Base-by-base conservation (phyloP, 2,888 invertebrate species). In the Atethmia centrago region DNA sequence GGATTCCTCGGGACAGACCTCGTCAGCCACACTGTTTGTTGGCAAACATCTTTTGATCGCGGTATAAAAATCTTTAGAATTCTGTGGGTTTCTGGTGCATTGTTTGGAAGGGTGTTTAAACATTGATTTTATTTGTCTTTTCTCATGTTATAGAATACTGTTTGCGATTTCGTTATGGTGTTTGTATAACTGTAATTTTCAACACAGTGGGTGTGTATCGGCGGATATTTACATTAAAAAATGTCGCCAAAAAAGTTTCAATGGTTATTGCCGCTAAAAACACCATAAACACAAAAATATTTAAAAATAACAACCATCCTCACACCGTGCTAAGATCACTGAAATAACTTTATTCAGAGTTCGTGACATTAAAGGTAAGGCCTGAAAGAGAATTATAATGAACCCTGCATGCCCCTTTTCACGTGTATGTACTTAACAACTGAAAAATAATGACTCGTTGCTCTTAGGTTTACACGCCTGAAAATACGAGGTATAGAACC, bases 1-100 rank as follows among this genome's bases (percentile, higher is more conserved):
- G 86, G 87, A 89, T 88, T 88, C 85, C 79, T 81, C 63, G 78
- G 81, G 83, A 85, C 80, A 86, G 75, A 85, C 40, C 77, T 87
- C 87, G 79, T 87, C 82, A 85, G 82, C 66, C 74, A 70, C 73
- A 74, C 78, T 77, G 70, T 84, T 84, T 79, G 69, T 82, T 70
- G 68, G 73, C 74, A 86, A 86, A 86, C 79, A 77, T 86, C 82
- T 84, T 84, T 86, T 80, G 87, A 85, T 69, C 67, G 67, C 64
- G 40, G 62, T 71, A 68, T 74, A 64, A 81, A 84, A 81, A 71
- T 70, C 76, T 78, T 80, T 72, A 59, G 51, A 53, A 80, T 66
- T 68, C 68, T 69, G 25, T 45, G 65, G 45, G 31, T n/a, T 61
- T 62, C 65, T 62, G 80, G 51, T 83, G 40, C 62, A 65, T 55